Base-by-base conservation (phyloP, 2,797 vertebrate genomes). In the Lerista edwardsae region DNA sequence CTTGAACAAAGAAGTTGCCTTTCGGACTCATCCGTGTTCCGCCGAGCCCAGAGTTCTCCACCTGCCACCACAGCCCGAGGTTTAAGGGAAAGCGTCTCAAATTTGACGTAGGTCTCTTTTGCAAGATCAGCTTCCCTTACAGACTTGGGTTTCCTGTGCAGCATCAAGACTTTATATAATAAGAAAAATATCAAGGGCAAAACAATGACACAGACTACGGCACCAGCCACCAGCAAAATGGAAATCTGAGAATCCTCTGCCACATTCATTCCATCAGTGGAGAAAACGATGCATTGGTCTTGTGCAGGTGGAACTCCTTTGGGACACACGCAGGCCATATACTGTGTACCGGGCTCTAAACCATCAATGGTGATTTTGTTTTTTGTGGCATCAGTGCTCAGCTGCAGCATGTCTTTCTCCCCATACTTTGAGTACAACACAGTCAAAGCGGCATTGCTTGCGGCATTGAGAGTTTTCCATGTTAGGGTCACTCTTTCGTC, bases 21-120 rank as follows among this genome's bases (percentile, higher is more conserved):
- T 94, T 99, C 98, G 0, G 98, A 97, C 2, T 99, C 98, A 0
- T 96, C 94, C 0, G 97, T 98, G 61, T 96, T 95, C 84, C 97
- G 96, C 47, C 96, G 94, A 19, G 97, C 93, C 98, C 98, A 99
- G 51, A 98, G 96, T 80, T 98, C 97, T 14, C 96, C 96, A 19
- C 96, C 88, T 79, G 94, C 92, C 21, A 87, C 95, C 83, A 95
- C 75, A 3, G 96, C 93, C 88, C 97, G 97, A 91, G 98, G 97
- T 84, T 97, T 97, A 93, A 98, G 96, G 0, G 98, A 97, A 1
- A 98, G 94, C 0, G 98, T 99, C 95, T 99, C 98, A 95, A 99
- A 99, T 74, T 97, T 98, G 74, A 99, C 97, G 1, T 99, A 99
- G 3, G 97, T 98, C 86, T 99, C 99, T 88, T 97, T 98, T 75